Conservation (phyloP, 2,797 vertebrate genomes). For the Spheniscus humboldti region DNA sequence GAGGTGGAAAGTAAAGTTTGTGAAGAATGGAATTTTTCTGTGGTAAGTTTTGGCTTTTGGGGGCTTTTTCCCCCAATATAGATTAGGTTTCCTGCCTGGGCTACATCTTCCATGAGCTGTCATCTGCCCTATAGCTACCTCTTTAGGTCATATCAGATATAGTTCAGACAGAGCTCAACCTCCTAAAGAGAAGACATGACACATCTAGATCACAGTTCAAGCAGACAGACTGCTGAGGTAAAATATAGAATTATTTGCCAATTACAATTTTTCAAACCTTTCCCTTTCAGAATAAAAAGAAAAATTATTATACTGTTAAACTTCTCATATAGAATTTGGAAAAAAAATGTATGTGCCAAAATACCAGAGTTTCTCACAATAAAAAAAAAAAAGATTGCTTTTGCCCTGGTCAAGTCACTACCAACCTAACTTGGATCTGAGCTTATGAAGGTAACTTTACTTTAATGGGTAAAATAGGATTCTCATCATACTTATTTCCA, state of each 20-base stretch:
- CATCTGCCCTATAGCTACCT: background rate
- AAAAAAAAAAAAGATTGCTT: background rate
- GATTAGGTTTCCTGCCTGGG: background rate
- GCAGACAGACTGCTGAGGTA: background rate
- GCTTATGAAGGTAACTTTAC: background rate
- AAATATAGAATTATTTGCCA: background rate
- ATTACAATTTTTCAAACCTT: background rate
- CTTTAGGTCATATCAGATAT: background rate
- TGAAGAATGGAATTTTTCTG: background rate
- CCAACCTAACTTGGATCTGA: background rate
- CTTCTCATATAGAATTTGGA: too few relatives aligned
- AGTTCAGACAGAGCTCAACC: background rate
- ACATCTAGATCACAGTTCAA: background rate
- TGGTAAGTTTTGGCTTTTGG: background rate
- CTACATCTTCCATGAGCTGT: background rate
- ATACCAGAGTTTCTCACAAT: background rate
- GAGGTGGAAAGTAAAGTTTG: background rate
- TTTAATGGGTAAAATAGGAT: background rate
- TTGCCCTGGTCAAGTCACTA: background rate
- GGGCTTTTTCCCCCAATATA: fast-evolving
- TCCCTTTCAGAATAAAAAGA: background rate
- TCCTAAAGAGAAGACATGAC: background rate
- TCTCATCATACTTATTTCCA: background rate
- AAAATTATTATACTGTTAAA: background rate
- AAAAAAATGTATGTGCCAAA: background rate